Percentiles rank a stretch among this genome's conserved stretches.
Evolutionary conservation across 2,888 invertebrate genomes (phyloP).

Genomic region (Plemyria rubiginata): DNA sequence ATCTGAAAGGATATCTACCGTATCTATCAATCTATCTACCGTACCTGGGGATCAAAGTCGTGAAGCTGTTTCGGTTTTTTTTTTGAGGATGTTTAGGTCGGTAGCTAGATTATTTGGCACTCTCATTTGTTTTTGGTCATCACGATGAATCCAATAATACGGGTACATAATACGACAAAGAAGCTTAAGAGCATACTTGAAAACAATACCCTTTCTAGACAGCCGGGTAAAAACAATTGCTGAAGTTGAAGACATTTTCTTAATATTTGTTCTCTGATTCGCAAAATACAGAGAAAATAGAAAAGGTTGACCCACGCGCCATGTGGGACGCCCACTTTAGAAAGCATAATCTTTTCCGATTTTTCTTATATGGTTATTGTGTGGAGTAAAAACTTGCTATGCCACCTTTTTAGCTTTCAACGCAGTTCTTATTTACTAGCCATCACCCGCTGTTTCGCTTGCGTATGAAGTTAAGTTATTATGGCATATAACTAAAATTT

Average conservation of each 20-base stretch:
- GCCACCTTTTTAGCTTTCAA: slow-evolving; percentile 6
- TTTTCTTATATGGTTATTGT: slow-evolving; percentile 22
- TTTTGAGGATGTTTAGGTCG: too few relatives aligned
- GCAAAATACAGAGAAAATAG: slow-evolving; percentile 14
- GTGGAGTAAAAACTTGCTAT: slow-evolving; percentile 14
- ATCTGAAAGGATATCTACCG: too few relatives aligned
- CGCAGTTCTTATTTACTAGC: not conserved
- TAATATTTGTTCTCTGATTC: slow-evolving; percentile 13
- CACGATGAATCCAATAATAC: too few relatives aligned
- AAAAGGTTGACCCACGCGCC: slow-evolving; percentile 26
- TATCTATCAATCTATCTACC: too few relatives aligned
- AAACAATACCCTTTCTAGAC: slow-evolving; percentile 1
- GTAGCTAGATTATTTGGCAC: too few relatives aligned
- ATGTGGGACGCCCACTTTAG: slow-evolving; percentile 22
- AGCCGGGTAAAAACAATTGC: not conserved
- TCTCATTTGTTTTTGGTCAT: too few relatives aligned
- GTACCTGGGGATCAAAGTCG: too few relatives aligned
- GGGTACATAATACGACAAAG: too few relatives aligned
- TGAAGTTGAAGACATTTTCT: slow-evolving; percentile 9
- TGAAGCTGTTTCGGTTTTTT: too few relatives aligned
- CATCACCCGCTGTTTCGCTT: too few relatives aligned
- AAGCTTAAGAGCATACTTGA: not conserved
- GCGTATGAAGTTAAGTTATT: too few relatives aligned
- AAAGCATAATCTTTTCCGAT: slow-evolving; percentile 19
- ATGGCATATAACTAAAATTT: too few relatives aligned